Base-by-base conservation (phyloP, 2,888 invertebrate species). In the Eledona agricola region DNA sequence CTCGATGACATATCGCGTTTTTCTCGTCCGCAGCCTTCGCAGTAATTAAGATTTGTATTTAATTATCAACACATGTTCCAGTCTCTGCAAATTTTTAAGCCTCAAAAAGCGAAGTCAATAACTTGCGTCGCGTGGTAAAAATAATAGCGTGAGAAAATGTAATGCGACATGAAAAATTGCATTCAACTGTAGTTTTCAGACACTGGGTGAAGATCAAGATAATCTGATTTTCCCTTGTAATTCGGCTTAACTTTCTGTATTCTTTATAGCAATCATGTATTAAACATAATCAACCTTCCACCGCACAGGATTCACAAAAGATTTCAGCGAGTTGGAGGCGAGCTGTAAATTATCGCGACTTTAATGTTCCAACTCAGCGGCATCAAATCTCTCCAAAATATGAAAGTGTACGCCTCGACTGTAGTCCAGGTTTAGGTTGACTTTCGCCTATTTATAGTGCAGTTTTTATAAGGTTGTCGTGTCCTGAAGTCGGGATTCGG, bases 311-410 rank as follows among this genome's bases (percentile, higher is more conserved):
- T 19, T 13, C 13, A 7, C 22, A 42, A 42, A 42, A 29, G 42
- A 42, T 13, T 34, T 20, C 17, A 9, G 19, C 19, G 34, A 29
- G 29, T 42, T 29, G 29, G 31, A 34, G 19, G 34, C 7, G 35
- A 46, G 32, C 26, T 34, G 26, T 34, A 45, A 45, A 45, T 45
- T 32, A 45, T 45, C 10, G 11, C 25, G 45, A 46, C 46, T 19
- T 46, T 46, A 34, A 46, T 12, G 32, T 6, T 43, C 3, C 12
- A 46, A 23, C 15, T 34, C 15, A 16, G 4, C 19, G 19, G 34
- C 34, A 35, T 26, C 26, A 22, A 40, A 19, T 38, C 38, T 6
- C n/a, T n/a, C n/a, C n/a, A n/a, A n/a, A n/a, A n/a, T n/a, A n/a
- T 26, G 6, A 4, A 7, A 2, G 1, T 3, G 10, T 4, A 11